phyloP scores from a whole-genome alignment of 2,888 invertebrate species.

The Gisinianus flammeolus region DNA sequence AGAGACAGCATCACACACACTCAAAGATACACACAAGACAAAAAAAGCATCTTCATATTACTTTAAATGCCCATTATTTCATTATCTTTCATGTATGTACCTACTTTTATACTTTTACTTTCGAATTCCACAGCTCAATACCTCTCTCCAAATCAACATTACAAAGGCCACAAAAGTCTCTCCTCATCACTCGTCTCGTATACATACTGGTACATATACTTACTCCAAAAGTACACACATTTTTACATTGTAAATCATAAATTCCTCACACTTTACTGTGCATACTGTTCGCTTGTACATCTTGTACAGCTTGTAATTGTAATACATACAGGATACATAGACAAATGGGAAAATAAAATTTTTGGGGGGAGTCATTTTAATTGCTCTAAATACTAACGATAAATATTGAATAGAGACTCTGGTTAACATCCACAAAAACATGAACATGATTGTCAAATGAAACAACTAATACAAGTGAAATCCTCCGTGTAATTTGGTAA shows the following conservation, averaged over 20 bases:
- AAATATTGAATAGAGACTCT: too few relatives aligned
- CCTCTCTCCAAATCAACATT: slow-evolving; percentile 8
- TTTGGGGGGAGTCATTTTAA: too few relatives aligned
- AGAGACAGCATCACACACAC: too few relatives aligned
- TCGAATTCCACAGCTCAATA: slow-evolving; percentile 6
- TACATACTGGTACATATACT: neutral
- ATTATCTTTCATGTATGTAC: neutral
- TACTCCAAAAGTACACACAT: neutral
- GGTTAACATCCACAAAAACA: too few relatives aligned
- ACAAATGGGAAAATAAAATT: too few relatives aligned
- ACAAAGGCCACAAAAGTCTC: too few relatives aligned
- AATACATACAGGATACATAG: neutral
- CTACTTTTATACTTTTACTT: neutral
- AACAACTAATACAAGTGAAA: too few relatives aligned
- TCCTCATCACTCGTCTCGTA: neutral
- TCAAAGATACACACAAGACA: neutral
- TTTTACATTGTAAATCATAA: neutral
- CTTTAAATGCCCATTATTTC: slow-evolving; percentile 12
- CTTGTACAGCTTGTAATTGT: neutral
- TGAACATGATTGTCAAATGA: too few relatives aligned
- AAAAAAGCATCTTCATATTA: neutral
- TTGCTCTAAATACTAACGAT: too few relatives aligned
- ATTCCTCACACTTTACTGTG: neutral
- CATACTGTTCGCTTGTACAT: neutral
- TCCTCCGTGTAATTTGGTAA: too few relatives aligned